Evolutionary conservation across 2,888 invertebrate genomes (phyloP).

Genomic region (Drosophila algonquin): DNA sequence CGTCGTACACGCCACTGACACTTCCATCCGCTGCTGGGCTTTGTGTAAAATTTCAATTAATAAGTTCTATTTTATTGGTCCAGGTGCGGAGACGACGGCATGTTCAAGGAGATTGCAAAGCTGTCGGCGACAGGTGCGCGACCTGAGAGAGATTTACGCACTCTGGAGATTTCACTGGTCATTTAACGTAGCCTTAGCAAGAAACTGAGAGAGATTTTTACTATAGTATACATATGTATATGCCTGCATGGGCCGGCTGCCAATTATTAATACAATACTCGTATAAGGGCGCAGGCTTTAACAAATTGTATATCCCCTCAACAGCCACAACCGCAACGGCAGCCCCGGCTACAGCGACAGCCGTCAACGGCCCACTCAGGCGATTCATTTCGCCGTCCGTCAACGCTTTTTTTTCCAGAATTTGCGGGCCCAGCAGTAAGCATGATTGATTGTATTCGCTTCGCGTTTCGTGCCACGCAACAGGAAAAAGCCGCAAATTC

Average conservation of each 20-base stretch:
- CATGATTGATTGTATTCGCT: constrained; percentile 72
- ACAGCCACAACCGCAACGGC: background rate
- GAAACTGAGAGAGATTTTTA: background rate
- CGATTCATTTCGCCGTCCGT: constrained; percentile 42
- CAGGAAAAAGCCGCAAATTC: constrained; percentile 27
- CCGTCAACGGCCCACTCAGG: constrained; percentile 18
- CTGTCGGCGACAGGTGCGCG: constrained; percentile 63
- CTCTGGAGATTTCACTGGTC: constrained; percentile 11
- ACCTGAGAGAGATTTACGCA: background rate
- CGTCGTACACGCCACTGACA: constrained; percentile 3
- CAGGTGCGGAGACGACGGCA: constrained; percentile 6
- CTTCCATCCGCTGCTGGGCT: constrained; percentile 6
- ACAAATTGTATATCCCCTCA: background rate
- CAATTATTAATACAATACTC: constrained; percentile 1
- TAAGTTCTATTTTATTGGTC: constrained; percentile 59
- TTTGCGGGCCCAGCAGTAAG: constrained; percentile 53
- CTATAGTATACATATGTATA: too few species aligned
- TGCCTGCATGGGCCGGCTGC: background rate
- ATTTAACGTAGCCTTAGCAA: background rate
- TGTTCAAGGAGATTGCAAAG: constrained; percentile 40
- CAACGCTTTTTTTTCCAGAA: constrained; percentile 47
- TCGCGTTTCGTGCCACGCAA: constrained; percentile 48
- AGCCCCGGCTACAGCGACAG: constrained; percentile 3
- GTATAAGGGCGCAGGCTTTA: background rate
- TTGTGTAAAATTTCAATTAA: constrained; percentile 67